Evolutionary conservation across 1,140 invertebrate species (phyloP).

Genomic region (Portunus trituberculatus): DNA sequence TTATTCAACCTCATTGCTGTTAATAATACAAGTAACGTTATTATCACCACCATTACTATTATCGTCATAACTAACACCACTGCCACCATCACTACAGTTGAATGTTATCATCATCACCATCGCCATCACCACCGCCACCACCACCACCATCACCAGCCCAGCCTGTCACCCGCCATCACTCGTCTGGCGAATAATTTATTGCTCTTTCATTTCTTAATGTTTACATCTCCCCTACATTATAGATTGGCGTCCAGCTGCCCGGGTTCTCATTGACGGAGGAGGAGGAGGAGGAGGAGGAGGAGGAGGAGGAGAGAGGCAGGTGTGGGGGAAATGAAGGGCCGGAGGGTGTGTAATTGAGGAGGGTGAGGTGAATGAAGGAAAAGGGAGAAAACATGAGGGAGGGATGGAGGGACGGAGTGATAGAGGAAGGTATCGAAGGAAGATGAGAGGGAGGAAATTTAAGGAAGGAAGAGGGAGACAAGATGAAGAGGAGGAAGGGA

Average conservation of each 20-base stretch:
- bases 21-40: background rate
- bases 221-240: constrained; percentile 58
- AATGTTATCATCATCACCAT: background rate
- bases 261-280: constrained; percentile 26
- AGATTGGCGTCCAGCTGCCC: constrained; percentile 29
- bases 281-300: background rate
- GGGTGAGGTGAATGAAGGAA: background rate
- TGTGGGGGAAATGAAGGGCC: background rate
- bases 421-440: background rate
- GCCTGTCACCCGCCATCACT: background rate
- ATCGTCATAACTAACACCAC: background rate
- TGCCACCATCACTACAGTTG: background rate
- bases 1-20: background rate
- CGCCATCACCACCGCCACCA: constrained; percentile 15
- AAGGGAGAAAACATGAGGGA: background rate
- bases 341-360: background rate
- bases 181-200: constrained; percentile 37
- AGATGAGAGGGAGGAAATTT: background rate
- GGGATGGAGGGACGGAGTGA: background rate
- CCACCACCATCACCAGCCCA: background rate
- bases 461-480: background rate
- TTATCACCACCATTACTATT: background rate
- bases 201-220: constrained; percentile 49
- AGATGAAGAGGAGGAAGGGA: background rate
- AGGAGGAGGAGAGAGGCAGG: background rate